Conservation (phyloP, 2,113 vertebrate species). For the Marmota monax region DNA sequence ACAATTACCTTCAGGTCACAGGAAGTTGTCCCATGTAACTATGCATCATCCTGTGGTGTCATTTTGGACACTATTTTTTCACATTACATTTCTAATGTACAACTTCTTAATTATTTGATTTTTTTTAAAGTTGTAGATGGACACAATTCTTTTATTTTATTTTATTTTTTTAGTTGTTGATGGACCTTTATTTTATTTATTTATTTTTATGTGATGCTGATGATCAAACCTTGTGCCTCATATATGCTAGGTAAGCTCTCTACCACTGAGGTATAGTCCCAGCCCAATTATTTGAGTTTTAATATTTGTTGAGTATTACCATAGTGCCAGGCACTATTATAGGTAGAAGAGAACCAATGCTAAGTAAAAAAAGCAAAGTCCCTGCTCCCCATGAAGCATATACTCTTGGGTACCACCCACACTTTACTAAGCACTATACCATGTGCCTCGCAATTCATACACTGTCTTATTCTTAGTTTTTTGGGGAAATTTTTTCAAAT, state of each 20-base stretch:
- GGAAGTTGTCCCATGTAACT: background rate
- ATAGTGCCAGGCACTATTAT: background rate
- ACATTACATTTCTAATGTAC: conserved; percentile 45
- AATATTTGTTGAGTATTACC: background rate
- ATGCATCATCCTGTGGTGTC: background rate
- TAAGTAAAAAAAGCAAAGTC: background rate
- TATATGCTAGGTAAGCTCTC: no score
- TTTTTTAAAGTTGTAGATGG: background rate
- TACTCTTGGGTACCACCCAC: background rate
- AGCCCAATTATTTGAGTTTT: background rate
- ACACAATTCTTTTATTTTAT: no score
- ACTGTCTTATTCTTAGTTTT: background rate
- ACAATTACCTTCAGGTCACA: conserved; percentile 19
- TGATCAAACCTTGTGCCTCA: no score
- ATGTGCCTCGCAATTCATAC: background rate
- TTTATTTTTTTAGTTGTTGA: no score
- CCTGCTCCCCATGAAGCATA: background rate
- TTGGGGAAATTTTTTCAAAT: background rate
- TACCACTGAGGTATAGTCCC: no score
- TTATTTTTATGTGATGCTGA: no score
- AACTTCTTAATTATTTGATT: background rate
- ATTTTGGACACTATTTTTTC: background rate
- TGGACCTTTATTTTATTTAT: no score
- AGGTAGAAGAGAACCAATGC: background rate
- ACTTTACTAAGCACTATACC: background rate